Base-by-base conservation (phyloP, 2,113 vertebrate genomes). In the Corynorhinus townsendii region DNA sequence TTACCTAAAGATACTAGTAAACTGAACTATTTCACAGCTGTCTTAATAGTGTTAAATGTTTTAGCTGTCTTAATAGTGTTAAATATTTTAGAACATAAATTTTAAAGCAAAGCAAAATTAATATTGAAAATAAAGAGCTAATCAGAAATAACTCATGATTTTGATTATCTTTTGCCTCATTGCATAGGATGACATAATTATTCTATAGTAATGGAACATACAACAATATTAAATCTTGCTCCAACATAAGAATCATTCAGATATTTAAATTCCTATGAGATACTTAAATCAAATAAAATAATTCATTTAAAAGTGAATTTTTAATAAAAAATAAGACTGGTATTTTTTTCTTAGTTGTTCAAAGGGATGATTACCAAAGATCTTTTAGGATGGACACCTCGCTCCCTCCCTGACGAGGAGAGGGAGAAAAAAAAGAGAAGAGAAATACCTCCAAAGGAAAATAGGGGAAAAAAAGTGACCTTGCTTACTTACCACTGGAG, bases 401-500 rank as follows among this genome's bases (percentile, higher is more conserved):
- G 71, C 59, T 40, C 40, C 22, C 11, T 79, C 16, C 56, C 17
- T 56, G 40, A 30, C n/a, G 22, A 88, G 72, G 16, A 66, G 20
- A 16, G 15, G 49, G 49, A 49, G 17, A 22, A 20, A 35, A 49
- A 15, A 22, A 20, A 35, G 28, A 19, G 10, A 52, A 10, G 6
- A 95, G 4, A 89, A 95, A 91, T 15, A 77, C 9, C 54, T 93
- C 8, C 30, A 85, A 93, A 89, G 59, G 9, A 35, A 83, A 86
- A 72, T 0, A 86, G 28, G 16, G 54, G 38, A 17, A 77, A 89
- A 95, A 95, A 52, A 26, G 11, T 17, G 62, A 85, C 93, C 85
- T 81, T 89, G 49, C 99, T 99, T 98, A 99, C 99, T 99, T 98
- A 99, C 99, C 99, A 95, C 99, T 99, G 96, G 99, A 99, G 95